Evolutionary conservation across 2,797 vertebrate genomes (phyloP), one percentile per base, ranked within the genome.

Genomic region (Dendrocincla tyrannina): DNA sequence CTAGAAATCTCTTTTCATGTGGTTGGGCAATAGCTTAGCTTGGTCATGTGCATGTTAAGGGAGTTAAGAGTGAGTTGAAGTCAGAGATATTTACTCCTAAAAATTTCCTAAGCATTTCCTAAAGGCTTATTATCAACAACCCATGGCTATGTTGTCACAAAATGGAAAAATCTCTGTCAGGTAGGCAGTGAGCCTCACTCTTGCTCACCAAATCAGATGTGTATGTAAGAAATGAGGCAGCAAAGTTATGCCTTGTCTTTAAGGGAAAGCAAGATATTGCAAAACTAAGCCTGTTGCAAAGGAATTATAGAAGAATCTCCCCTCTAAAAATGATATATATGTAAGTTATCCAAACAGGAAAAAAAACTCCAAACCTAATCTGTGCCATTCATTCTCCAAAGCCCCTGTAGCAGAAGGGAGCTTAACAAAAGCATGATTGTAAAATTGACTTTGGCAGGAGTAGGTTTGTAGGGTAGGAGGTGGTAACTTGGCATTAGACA

Each of bases 1-100:
- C 46, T 80, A 74, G 60, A 88, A 95, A 85, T 92, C 92, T 97
- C 78, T 95, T 97, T 97, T 97, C 93, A 90, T 96, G 93, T 95
- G 91, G 52, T 81, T 97, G 96, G 94, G 95, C 91, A 97, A 44
- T 22, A 81, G 39, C 32, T 56, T 85, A 74, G 4, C 85, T 92
- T 88, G 85, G 69, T 59, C 24, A 30, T 3, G 2, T 93, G 55
- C 70, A 52, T 10, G 47, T 77, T 89, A 91, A 95, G 42, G 33
- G 33, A 92, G 39, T 92, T 93, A 60, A 41, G 82, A 94, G 63
- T 2, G 14, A 95, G 63, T 93, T 93, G 93, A 79, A 85, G 41
- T 60, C 87, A 80, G 35, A 69, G 91, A 67, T 77, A 76, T 59
- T 53, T 41, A 27, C 33, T 66, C 63, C 39, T 46, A 78, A 66